Evolutionary conservation across 2,888 invertebrate genomes (phyloP).

Genomic region (Nudaria mundana): DNA sequence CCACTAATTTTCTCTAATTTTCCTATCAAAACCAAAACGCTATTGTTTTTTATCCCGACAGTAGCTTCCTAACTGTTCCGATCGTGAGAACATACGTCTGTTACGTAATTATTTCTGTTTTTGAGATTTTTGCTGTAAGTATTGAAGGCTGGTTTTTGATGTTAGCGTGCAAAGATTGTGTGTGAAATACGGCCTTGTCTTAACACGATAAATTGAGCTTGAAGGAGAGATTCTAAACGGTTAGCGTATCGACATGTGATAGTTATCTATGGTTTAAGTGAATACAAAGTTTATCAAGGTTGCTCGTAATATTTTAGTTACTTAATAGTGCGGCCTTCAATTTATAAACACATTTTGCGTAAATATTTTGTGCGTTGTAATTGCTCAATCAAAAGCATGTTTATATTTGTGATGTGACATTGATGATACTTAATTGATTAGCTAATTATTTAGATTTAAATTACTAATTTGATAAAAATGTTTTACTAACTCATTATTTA

Average conservation of each 20-base stretch:
- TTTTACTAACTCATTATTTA: not conserved
- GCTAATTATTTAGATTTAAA: not conserved
- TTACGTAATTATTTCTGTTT: conserved; percentile 62
- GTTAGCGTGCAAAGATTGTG: conserved; percentile 45
- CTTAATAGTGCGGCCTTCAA: conserved; percentile 19
- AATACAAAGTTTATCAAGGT: conserved; percentile 31
- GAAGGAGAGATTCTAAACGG: conserved; percentile 52
- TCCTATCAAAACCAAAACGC: conserved; percentile 75
- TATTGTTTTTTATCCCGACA: conserved; percentile 57
- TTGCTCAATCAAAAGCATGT: not conserved
- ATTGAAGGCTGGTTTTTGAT: conserved; percentile 48
- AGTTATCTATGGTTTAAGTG: conserved; percentile 28
- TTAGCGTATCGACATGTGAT: conserved; percentile 33
- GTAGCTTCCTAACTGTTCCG: conserved; percentile 63
- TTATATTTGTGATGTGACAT: not conserved
- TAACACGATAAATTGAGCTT: conserved; percentile 66
- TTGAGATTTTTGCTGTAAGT: conserved; percentile 32
- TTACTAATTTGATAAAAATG: not conserved
- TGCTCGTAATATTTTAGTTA: conserved; percentile 19
- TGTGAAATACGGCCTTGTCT: conserved; percentile 60
- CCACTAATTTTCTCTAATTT: conserved; percentile 80
- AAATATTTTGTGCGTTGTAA: conserved; percentile 1
- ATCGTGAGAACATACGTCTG: conserved; percentile 67
- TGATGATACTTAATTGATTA: not conserved
- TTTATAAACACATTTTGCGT: conserved; percentile 2